Percentiles rank a stretch among this genome's conserved stretches.
These are phyloP conservation scores for Alca torda DNA, from an alignment of 2,797 vertebrate genomes.

Conservation along the genomic window DNA sequence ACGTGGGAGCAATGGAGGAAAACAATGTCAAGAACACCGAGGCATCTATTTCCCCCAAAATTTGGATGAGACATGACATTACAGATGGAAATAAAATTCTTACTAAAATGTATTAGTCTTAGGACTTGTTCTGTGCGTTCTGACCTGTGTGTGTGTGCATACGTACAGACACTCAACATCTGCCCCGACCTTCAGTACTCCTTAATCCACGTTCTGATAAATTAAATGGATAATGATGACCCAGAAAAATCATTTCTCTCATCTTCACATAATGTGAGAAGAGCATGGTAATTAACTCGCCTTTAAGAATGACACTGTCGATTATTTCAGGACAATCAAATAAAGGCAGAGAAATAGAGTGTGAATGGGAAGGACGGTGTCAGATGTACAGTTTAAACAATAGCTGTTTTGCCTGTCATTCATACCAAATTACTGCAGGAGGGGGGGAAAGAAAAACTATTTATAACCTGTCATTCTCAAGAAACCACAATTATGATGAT, in stretches of 20 bases:
- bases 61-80: accelerated
- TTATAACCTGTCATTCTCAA: constrained; percentile 61
- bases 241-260: background rate
- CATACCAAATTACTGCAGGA: constrained; percentile 19
- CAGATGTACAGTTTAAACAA: background rate
- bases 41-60: background rate
- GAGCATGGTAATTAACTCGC: background rate
- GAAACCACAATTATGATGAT: constrained; percentile 66
- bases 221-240: background rate
- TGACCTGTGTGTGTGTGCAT: too few species aligned
- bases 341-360: background rate
- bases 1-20: background rate
- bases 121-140: background rate
- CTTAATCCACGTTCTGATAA: background rate
- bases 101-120: background rate
- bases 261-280: background rate
- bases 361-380: background rate
- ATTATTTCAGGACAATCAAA: constrained; percentile 32
- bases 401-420: constrained; percentile 2
- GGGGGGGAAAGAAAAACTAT: constrained; percentile 16
- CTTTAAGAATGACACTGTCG: constrained; percentile 2
- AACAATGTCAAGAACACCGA: accelerated
- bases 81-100: background rate
- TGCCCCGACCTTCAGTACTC: background rate
- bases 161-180: background rate